Conservation (phyloP, 2,888 invertebrate species). For the Watsonalla binaria region DNA sequence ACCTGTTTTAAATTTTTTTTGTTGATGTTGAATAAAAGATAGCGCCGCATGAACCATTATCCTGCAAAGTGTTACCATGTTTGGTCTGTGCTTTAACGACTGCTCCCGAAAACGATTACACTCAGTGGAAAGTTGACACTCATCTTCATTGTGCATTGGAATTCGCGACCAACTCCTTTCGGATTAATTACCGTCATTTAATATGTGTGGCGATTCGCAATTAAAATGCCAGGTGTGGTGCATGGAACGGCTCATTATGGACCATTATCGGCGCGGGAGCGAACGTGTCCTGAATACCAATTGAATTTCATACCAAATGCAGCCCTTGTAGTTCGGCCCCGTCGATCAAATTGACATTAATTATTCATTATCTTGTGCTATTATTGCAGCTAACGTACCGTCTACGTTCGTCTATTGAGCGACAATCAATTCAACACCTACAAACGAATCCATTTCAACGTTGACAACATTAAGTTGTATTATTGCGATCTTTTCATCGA, state of each 20-base stretch:
- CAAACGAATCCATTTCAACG: background rate
- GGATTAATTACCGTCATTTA: constrained; percentile 47
- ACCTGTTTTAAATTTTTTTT: too few relatives aligned
- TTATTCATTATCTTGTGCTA: constrained; percentile 37
- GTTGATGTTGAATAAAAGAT: too few relatives aligned
- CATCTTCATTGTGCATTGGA: constrained; percentile 4
- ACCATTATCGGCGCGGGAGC: constrained; percentile 55
- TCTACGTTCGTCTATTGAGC: background rate
- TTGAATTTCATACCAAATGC: constrained; percentile 39
- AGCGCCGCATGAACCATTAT: too few relatives aligned
- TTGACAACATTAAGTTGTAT: background rate
- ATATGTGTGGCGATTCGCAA: constrained; percentile 36
- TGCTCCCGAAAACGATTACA: background rate
- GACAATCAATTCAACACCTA: constrained; percentile 2
- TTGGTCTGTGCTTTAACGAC: too few relatives aligned
- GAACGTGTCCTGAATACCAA: constrained; percentile 55
- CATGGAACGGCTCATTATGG: constrained; percentile 50
- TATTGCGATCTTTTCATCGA: background rate
- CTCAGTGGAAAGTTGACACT: background rate
- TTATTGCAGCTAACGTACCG: background rate
- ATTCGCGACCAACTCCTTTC: constrained; percentile 22
- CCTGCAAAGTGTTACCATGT: too few relatives aligned
- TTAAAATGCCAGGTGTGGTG: constrained; percentile 54
- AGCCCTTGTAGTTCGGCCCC: constrained; percentile 35
- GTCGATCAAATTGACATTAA: constrained; percentile 38